These are phyloP conservation scores for Glossosoma conforme DNA, from an alignment of 1,140 invertebrate genomes.

Conservation along the genomic window DNA sequence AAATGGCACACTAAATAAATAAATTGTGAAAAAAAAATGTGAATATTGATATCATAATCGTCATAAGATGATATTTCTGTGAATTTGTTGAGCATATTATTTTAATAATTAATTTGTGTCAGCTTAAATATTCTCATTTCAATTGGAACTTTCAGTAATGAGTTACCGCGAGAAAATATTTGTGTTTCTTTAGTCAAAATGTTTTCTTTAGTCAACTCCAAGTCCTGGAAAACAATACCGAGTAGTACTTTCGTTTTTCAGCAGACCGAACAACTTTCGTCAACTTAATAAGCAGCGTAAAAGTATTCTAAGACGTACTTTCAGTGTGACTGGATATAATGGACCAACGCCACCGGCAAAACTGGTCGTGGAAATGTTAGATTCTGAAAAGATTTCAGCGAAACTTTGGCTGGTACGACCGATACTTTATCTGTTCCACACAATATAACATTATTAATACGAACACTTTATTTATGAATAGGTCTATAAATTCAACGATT, in stretches of 20 bases:
- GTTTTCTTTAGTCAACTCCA: no score
- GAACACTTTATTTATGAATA: constrained; percentile 10
- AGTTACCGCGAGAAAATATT: no score
- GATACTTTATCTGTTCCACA: constrained; percentile 9
- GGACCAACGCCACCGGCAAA: constrained; percentile 17
- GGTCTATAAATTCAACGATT: constrained; percentile 11
- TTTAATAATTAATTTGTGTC: no score
- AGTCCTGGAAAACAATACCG: constrained; percentile 18
- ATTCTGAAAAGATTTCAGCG: constrained; percentile 6
- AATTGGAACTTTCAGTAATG: no score
- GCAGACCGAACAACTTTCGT: constrained; percentile 22
- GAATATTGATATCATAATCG: no score
- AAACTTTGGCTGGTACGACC: not conserved
- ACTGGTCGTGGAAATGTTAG: constrained; percentile 9
- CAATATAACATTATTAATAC: constrained; percentile 2
- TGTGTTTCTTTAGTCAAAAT: no score
- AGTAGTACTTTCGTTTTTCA: constrained; percentile 17
- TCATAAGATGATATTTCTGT: no score
- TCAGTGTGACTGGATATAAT: constrained; percentile 16
- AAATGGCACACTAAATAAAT: no score
- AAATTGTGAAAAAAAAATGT: no score
- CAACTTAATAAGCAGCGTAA: constrained; percentile 27
- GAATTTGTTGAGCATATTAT: no score
- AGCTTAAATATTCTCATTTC: no score
- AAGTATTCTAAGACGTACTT: constrained; percentile 22